A percentile compares a stretch with the other conserved stretches of the same genome.
Conservation (phyloP, 35 echinoderm and acorn worm species). For the Hemicentrotus pulcherrimus region DNA sequence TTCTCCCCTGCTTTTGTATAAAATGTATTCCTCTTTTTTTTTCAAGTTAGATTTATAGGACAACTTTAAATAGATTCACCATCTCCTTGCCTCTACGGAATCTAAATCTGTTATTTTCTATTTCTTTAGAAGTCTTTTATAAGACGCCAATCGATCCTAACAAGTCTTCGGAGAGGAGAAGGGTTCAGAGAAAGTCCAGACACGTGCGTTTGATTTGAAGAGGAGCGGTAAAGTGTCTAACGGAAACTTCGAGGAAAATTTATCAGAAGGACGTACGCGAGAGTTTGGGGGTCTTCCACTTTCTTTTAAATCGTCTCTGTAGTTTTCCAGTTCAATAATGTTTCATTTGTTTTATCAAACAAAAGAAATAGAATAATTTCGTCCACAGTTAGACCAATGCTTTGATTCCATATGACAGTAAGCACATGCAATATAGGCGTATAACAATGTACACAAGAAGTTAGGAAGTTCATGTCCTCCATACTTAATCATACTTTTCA, state of each 20-base stretch:
- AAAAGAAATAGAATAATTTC: too few species aligned
- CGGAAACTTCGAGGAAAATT: background rate
- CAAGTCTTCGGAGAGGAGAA: background rate
- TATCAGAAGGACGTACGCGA: background rate
- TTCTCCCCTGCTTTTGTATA: too few species aligned
- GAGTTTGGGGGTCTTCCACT: background rate
- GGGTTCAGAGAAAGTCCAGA: conserved; percentile 25
- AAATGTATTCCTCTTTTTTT: too few species aligned
- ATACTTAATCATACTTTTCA: too few species aligned
- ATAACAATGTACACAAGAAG: too few species aligned
- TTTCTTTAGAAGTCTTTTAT: background rate
- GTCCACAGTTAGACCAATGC: too few species aligned
- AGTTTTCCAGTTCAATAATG: background rate
- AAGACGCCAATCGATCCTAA: background rate
- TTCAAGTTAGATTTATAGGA: background rate
- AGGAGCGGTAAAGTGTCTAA: background rate
- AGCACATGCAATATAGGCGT: too few species aligned
- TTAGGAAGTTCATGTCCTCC: too few species aligned
- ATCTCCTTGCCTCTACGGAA: background rate
- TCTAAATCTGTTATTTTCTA: background rate
- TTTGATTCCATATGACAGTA: too few species aligned
- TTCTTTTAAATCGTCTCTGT: background rate
- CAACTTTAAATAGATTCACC: background rate
- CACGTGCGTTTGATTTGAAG: conserved; percentile 25
- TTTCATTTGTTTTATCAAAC: too few species aligned